Evolutionary conservation across 2,797 vertebrate species (phyloP).

Genomic region (Lophotriccus pileatus): DNA sequence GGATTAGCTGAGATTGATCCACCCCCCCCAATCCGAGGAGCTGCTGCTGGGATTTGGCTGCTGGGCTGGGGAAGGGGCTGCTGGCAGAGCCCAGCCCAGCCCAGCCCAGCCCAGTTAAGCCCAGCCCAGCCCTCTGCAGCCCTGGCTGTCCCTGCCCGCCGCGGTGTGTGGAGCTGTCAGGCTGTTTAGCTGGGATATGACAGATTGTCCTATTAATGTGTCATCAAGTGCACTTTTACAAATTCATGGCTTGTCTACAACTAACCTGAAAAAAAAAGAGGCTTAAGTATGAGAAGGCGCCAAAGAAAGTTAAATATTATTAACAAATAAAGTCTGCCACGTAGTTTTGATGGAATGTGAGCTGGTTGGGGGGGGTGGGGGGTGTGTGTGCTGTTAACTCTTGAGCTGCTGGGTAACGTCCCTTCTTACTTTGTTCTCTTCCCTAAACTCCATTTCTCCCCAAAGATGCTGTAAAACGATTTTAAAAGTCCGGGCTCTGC

Average conservation of each 20-base stretch:
- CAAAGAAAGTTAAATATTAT: conserved; percentile 76
- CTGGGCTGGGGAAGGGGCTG: background rate
- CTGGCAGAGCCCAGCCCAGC: background rate
- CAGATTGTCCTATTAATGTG: conserved; percentile 73
- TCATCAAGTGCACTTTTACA: conserved; percentile 68
- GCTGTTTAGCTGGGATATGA: conserved; percentile 66
- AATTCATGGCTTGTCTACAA: conserved; percentile 67
- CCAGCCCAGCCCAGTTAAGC: background rate
- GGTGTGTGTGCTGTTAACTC: conserved; percentile 6
- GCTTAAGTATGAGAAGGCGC: conserved; percentile 65
- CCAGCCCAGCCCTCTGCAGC: background rate
- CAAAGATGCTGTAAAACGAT: background rate
- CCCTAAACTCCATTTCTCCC: background rate
- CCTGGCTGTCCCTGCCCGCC: conserved; percentile 11
- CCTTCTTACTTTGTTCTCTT: background rate
- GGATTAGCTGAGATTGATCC: background rate
- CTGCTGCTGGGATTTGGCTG: background rate
- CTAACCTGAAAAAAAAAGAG: conserved; percentile 54
- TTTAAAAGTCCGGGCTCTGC: background rate
- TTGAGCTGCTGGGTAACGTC: background rate
- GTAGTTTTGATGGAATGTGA: conserved; percentile 71
- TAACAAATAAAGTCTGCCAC: conserved; percentile 71
- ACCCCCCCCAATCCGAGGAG: background rate
- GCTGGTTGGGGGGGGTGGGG: conserved; percentile 4
- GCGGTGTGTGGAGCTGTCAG: conserved; percentile 56